Base-by-base conservation (phyloP, 1,140 invertebrate genomes). In the Nasonia longicornis region DNA sequence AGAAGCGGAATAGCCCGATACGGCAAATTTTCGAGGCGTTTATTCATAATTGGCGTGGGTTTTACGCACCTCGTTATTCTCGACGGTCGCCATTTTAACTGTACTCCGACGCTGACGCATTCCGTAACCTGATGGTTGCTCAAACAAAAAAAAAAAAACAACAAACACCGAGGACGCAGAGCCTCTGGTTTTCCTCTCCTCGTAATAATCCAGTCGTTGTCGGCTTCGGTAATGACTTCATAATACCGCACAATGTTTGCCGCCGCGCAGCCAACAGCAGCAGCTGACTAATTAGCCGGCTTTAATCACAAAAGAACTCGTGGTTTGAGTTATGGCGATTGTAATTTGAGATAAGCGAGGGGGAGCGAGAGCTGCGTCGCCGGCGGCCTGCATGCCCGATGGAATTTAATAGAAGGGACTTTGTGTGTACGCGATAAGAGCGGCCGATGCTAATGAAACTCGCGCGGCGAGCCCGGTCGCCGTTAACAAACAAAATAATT, bases 401-500 rank as follows among this genome's bases (percentile, higher is more conserved):
- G 72, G 48, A 63, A 81, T 81, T 81, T 81, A 81, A 76, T 81
- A 81, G 79, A 81, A 70, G 22, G 63, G 58, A 80, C 69, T 80
- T 74, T 74, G 58, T 31, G 71, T 31, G 35, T 70, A 7, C 22
- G 64, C 48, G 72, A 80, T 75, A 67, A 75, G 72, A 42, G 45
- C 26, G 26, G 26, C 45, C 35, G 38, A 45, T 29, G 29, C 45
- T 67, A 69, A 69, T 80, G 42, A 75, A 75, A 75, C 11, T 20
- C 26, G n/a, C 4, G 20, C 2, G 2, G 11, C 20, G 16, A 16
- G 7, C 31, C 31, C 52, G 2, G 2, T 8, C 1, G n/a, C 45
- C 71, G 77, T 77, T 81, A 63, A 71, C 70, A 77, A 81, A 76
- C 80, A 71, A 81, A 81, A 81, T 77, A 63, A 81, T 77, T 77